A percentile compares a stretch with the other conserved stretches of the same genome.
Evolutionary conservation across 2,797 vertebrate genomes (phyloP).

Genomic region (Margarornis squamiger): DNA sequence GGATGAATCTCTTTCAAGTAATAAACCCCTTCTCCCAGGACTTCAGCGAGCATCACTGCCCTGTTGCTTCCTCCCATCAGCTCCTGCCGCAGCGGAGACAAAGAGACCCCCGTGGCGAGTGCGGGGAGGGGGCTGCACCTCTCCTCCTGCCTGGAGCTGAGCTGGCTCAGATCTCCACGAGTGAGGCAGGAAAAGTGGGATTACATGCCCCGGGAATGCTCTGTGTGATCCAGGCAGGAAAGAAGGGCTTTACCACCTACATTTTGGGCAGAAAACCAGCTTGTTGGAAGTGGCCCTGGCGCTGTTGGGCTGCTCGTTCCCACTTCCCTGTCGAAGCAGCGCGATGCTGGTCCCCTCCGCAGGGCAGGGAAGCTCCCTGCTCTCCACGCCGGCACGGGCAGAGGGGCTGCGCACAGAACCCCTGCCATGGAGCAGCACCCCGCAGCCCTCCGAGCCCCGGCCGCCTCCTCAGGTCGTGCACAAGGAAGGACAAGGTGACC

Average conservation of each 20-base stretch:
- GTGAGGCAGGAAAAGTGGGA: neutral
- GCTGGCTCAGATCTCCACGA: neutral
- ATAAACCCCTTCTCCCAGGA: neutral
- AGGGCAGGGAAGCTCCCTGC: neutral
- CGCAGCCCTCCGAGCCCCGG: fast-evolving
- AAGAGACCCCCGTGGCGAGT: neutral
- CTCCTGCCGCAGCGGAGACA: neutral
- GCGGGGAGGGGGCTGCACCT: neutral
- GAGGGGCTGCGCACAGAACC: neutral
- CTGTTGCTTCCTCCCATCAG: neutral
- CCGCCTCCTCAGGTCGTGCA: neutral
- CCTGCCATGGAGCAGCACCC: neutral
- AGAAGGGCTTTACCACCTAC: neutral
- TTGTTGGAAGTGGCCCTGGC: neutral
- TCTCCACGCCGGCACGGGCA: fast-evolving
- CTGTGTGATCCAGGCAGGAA: neutral
- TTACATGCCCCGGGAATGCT: neutral
- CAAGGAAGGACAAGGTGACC: neutral
- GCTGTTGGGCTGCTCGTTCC: neutral
- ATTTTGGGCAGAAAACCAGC: neutral
- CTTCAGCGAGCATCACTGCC: neutral
- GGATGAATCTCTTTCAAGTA: neutral
- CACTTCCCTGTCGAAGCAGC: neutral
- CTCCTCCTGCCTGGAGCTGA: neutral
- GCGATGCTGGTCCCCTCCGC: fast-evolving